These are phyloP conservation scores for Lynx canadensis DNA, from an alignment of 2,113 vertebrate species.

Conservation along the genomic window DNA sequence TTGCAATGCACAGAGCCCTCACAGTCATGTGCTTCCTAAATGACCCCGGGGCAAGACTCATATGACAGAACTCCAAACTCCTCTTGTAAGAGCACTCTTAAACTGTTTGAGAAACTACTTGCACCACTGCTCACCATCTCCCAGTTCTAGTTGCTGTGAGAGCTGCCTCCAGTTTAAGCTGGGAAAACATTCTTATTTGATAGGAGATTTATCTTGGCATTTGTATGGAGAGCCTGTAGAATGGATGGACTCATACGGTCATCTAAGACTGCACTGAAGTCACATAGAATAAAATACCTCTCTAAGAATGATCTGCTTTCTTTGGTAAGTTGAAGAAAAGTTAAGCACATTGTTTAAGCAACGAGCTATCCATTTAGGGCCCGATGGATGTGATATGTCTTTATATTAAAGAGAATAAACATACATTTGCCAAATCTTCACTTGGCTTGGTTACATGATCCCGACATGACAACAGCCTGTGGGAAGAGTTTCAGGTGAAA, in stretches of 20 bases:
- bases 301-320: background rate
- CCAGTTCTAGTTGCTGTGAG: background rate
- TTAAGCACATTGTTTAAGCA: background rate
- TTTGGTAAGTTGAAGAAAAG: background rate
- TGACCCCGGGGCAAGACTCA: background rate
- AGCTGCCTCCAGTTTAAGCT: background rate
- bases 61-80: background rate
- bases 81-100: background rate
- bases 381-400: background rate
- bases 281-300: background rate
- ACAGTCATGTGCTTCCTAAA: background rate
- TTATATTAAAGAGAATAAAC: background rate
- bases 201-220: background rate
- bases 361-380: background rate
- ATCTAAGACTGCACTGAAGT: background rate
- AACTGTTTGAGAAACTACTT: background rate
- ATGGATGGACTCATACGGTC: background rate
- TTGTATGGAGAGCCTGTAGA: background rate
- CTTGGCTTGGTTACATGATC: background rate
- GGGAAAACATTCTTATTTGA: background rate
- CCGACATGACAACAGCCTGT: background rate
- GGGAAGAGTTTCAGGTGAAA: background rate
- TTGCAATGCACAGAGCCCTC: background rate
- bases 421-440: background rate
- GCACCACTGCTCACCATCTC: background rate